Percentiles rank a stretch among this genome's conserved stretches.
Conservation (phyloP, 2,888 invertebrate species). For the Troides oblongomaculatus region DNA sequence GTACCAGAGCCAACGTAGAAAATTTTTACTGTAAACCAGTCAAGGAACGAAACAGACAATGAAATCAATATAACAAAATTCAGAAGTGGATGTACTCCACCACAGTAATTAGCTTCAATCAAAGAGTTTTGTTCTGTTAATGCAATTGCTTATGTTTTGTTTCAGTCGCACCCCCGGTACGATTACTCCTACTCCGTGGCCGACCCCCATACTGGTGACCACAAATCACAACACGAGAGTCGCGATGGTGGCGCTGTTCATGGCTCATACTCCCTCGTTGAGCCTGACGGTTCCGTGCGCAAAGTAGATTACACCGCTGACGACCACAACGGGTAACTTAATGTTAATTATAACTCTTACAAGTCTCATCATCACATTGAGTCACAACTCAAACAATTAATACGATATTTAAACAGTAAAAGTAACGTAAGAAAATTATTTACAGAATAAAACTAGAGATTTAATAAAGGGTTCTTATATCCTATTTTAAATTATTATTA, state of each 20-base stretch:
- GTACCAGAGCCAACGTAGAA: no score
- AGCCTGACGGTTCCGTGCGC: conserved; percentile 82
- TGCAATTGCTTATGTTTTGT: neutral
- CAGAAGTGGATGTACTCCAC: neutral
- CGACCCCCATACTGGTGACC: conserved; percentile 82
- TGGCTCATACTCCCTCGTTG: conserved; percentile 83
- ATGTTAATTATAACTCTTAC: neutral
- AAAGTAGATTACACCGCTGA: conserved; percentile 83
- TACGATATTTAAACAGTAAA: neutral
- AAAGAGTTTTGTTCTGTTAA: no score
- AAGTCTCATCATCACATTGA: neutral
- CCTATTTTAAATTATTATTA: no score
- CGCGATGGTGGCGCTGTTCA: conserved; percentile 83
- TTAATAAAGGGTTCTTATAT: no score
- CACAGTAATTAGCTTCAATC: neutral
- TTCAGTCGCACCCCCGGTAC: conserved; percentile 81
- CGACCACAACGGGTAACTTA: conserved; percentile 78
- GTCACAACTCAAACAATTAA: neutral
- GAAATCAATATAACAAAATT: no score
- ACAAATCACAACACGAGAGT: conserved; percentile 81
- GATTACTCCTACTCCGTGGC: conserved; percentile 81
- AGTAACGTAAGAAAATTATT: no score
- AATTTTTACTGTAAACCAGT: no score
- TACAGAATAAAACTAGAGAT: no score
- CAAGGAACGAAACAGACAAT: no score